phyloP scores from a whole-genome alignment of 2,113 vertebrate genomes.

The Anseranas semipalmata region DNA sequence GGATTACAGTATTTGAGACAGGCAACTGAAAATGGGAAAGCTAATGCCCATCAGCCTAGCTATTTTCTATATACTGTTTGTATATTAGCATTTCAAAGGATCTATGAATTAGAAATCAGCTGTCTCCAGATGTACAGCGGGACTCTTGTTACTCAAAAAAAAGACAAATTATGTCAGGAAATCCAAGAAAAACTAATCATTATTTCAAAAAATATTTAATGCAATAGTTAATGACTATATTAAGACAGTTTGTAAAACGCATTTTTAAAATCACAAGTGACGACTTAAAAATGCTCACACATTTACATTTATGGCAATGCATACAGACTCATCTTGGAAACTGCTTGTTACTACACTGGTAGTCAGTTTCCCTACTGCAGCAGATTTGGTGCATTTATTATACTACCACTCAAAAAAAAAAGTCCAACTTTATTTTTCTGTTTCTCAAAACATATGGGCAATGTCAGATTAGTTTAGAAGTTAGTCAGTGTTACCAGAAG shows the following conservation, averaged over 20 bases:
- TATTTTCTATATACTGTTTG: conserved; percentile 33
- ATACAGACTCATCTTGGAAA: background rate
- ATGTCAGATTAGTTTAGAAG: background rate
- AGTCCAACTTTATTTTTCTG: background rate
- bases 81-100: conserved; percentile 42
- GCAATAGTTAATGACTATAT: background rate
- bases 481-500: background rate
- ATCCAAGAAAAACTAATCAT: conserved; percentile 23
- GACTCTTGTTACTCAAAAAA: background rate
- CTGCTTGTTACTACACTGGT: background rate
- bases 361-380: background rate
- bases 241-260: background rate
- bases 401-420: rapidly evolving
- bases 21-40: conserved; percentile 39
- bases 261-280: conserved; percentile 13
- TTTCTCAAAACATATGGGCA: background rate
- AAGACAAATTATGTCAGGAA: conserved; percentile 18
- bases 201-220: conserved; percentile 24
- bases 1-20: conserved; percentile 51
- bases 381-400: background rate
- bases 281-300: conserved; percentile 8
- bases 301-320: background rate
- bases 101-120: conserved; percentile 48
- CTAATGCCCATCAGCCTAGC: conserved; percentile 25
- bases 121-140: conserved; percentile 34